These are phyloP conservation scores for Dermatemys mawii DNA, from an alignment of 2,113 vertebrate species.

Conservation along the genomic window DNA sequence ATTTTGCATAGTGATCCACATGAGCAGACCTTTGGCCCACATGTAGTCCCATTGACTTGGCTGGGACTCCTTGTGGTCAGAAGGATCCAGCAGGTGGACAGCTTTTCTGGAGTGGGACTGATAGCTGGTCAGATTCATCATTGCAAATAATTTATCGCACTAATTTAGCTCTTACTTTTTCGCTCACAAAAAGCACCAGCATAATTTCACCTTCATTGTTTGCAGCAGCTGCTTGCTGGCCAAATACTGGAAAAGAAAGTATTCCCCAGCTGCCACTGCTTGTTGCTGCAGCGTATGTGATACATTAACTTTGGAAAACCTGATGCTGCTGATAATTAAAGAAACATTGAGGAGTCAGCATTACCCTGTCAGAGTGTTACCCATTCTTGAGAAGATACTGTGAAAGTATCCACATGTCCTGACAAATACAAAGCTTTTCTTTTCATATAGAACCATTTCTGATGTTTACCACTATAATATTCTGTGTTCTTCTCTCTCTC, in stretches of 20 bases:
- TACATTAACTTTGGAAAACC: neutral
- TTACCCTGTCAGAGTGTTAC: neutral
- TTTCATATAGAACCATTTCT: neutral
- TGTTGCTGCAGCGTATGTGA: neutral
- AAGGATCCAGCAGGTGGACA: neutral
- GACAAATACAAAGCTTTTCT: neutral
- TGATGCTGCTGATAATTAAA: neutral
- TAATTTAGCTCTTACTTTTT: neutral
- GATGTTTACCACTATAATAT: neutral
- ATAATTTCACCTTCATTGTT: neutral
- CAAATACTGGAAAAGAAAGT: neutral
- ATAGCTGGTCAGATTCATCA: neutral
- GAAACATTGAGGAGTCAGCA: neutral
- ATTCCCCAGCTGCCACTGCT: neutral
- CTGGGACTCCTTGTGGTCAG: neutral
- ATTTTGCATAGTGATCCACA: neutral
- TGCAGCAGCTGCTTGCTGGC: neutral
- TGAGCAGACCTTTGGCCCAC: neutral
- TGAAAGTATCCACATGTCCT: neutral
- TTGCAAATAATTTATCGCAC: neutral
- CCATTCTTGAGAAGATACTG: neutral
- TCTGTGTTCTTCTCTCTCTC: neutral
- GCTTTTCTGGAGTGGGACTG: too few species aligned
- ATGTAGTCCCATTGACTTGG: neutral
- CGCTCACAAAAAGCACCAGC: neutral